These are phyloP conservation scores for Teleiodes luculella DNA, from an alignment of 2,888 invertebrate genomes.

Conservation along the genomic window DNA sequence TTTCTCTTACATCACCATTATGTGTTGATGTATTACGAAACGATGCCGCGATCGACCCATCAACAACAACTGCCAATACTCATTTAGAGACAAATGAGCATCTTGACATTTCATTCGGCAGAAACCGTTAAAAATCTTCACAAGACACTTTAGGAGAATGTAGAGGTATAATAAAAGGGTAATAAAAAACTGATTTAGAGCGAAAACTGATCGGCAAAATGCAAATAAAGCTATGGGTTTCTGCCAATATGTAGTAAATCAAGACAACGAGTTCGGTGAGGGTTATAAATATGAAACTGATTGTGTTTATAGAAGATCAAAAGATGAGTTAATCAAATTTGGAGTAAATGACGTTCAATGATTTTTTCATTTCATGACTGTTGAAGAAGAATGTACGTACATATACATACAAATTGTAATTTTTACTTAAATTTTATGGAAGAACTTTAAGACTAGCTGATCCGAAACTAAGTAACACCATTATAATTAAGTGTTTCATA, in stretches of 20 bases:
- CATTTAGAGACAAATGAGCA: constrained; percentile 9
- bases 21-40: constrained; percentile 9
- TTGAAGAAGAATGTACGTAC: neutral
- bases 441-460: neutral
- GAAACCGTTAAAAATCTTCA: neutral
- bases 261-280: neutral
- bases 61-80: constrained; percentile 11
- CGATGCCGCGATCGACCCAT: constrained; percentile 1
- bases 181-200: neutral
- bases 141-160: neutral
- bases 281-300: neutral
- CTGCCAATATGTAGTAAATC: neutral
- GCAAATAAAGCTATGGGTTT: neutral
- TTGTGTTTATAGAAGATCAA: neutral
- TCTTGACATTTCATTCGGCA: constrained; percentile 4
- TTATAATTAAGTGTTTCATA: constrained; percentile 38
- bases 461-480: neutral
- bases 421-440: neutral
- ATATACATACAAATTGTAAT: no score
- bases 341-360: neutral
- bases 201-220: neutral
- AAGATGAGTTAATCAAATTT: neutral
- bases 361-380: neutral
- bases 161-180: neutral
- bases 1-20: constrained; percentile 7